A percentile compares a stretch with the other conserved stretches of the same genome.
Conservation (phyloP, 1,140 invertebrate genomes). For the Bicyclus anynana region DNA sequence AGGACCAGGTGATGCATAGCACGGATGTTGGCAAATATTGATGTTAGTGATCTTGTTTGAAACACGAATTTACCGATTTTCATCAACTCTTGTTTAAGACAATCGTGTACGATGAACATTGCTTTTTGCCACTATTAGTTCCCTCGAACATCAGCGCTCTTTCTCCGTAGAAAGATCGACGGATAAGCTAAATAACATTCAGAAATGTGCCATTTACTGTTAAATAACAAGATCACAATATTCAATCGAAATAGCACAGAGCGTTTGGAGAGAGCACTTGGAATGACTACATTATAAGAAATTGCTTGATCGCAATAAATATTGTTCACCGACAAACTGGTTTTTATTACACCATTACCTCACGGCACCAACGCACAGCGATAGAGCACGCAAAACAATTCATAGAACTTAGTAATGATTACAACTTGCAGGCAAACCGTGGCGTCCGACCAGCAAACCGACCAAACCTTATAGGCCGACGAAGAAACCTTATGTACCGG, state of each 20-base stretch:
- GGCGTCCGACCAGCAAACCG: slow-evolving; percentile 59
- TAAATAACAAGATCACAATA: slow-evolving; percentile 56
- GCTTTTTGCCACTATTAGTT: slow-evolving; percentile 11
- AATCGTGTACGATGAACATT: slow-evolving; percentile 17
- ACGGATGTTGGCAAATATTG: slow-evolving; percentile 60
- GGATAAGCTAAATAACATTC: slow-evolving; percentile 21
- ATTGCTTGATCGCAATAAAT: slow-evolving; percentile 72
- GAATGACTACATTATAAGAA: slow-evolving; percentile 39
- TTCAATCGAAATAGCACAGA: slow-evolving; percentile 56
- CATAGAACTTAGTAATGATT: slow-evolving; percentile 61
- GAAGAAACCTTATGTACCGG: slow-evolving; percentile 67
- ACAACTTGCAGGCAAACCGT: slow-evolving; percentile 70
- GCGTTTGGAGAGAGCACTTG: slow-evolving; percentile 42
- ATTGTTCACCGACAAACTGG: slow-evolving; percentile 67
- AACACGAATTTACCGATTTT: slow-evolving; percentile 17
- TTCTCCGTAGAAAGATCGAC: slow-evolving; percentile 26
- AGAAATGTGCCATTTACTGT: slow-evolving; percentile 29
- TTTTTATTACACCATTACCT: slow-evolving; percentile 75
- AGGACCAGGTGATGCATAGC: slow-evolving; percentile 72
- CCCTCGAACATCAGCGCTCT: slow-evolving; percentile 18
- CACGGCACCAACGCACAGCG: slow-evolving; percentile 55
- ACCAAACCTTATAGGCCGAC: slow-evolving; percentile 65
- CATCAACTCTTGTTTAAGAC: slow-evolving; percentile 18
- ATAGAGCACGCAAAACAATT: slow-evolving; percentile 34
- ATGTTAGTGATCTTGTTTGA: slow-evolving; percentile 65